Percentiles rank a stretch among this genome's conserved stretches.
phyloP scores from a whole-genome alignment of 2,888 invertebrate genomes.

The Mantis religiosa region DNA sequence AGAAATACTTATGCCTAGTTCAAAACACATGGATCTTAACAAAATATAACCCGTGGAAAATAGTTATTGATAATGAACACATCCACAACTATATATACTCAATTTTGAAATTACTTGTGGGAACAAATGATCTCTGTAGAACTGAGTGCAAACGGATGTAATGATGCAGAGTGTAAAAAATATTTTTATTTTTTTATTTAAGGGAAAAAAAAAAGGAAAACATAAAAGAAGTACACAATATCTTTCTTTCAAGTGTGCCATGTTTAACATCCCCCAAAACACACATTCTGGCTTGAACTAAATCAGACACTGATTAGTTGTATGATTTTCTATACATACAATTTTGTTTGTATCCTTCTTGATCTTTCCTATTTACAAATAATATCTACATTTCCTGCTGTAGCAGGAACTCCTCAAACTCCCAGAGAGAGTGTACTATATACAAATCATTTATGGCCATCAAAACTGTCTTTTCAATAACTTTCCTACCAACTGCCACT shows the following conservation, averaged over 20 bases:
- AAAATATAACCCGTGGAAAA: too few species aligned
- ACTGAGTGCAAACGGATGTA: background rate
- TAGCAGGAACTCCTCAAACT: background rate
- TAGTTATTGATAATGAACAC: too few species aligned
- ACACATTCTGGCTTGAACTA: background rate
- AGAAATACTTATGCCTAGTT: too few species aligned
- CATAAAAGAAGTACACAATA: too few species aligned
- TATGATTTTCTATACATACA: background rate
- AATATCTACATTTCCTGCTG: background rate
- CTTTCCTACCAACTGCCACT: background rate
- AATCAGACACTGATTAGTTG: background rate
- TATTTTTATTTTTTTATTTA: background rate
- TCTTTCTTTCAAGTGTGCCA: background rate
- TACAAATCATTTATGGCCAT: background rate
- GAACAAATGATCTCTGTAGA: too few species aligned
- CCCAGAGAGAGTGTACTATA: background rate
- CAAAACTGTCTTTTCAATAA: background rate
- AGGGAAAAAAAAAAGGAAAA: too few species aligned
- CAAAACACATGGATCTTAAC: too few species aligned
- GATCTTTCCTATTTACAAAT: background rate
- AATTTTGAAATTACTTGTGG: too few species aligned
- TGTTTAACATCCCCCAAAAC: background rate
- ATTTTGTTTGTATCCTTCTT: background rate
- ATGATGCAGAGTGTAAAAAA: background rate
- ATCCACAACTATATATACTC: too few species aligned